phyloP scores from a whole-genome alignment of 2,797 vertebrate genomes.

The Lacerta bilineata region DNA sequence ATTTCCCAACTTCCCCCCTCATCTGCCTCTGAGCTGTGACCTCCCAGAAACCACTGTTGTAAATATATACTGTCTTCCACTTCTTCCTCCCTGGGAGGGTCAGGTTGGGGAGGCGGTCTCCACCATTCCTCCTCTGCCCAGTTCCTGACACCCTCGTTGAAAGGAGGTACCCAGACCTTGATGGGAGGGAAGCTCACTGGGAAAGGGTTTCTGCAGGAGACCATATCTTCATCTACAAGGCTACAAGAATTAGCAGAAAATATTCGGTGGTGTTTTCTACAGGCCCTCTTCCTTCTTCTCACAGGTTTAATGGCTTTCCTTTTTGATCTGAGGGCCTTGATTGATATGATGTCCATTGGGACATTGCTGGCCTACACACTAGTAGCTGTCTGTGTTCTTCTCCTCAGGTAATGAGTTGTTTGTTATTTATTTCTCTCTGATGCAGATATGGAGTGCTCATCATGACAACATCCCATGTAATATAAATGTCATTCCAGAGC shows the following conservation, averaged over 20 bases:
- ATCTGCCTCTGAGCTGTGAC: too few species aligned
- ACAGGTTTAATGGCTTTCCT: slow-evolving; percentile 88
- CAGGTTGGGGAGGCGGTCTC: too few species aligned
- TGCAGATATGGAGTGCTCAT: background rate
- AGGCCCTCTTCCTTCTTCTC: background rate
- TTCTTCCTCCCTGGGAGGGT: too few species aligned
- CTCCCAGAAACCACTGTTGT: too few species aligned
- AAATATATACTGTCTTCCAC: too few species aligned
- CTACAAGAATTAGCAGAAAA: background rate
- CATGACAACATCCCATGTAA: background rate
- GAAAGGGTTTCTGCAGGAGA: background rate
- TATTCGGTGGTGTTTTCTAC: background rate
- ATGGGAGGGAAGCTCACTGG: too few species aligned
- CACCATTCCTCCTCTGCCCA: too few species aligned
- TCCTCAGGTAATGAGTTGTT: slow-evolving; percentile 83
- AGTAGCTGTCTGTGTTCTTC: slow-evolving; percentile 88
- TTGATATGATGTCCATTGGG: slow-evolving; percentile 90
- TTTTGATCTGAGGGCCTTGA: slow-evolving; percentile 88
- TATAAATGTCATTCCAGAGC: too few species aligned
- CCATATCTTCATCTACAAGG: background rate
- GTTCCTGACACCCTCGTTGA: too few species aligned
- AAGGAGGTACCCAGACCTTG: too few species aligned
- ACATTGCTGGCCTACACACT: slow-evolving; percentile 90
- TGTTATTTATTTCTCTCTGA: background rate
- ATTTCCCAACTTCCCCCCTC: too few species aligned